A percentile compares a stretch with the other conserved stretches of the same genome.
These are phyloP conservation scores for Callocephalon fimbriatum DNA, from an alignment of 2,113 vertebrate genomes.

Conservation along the genomic window DNA sequence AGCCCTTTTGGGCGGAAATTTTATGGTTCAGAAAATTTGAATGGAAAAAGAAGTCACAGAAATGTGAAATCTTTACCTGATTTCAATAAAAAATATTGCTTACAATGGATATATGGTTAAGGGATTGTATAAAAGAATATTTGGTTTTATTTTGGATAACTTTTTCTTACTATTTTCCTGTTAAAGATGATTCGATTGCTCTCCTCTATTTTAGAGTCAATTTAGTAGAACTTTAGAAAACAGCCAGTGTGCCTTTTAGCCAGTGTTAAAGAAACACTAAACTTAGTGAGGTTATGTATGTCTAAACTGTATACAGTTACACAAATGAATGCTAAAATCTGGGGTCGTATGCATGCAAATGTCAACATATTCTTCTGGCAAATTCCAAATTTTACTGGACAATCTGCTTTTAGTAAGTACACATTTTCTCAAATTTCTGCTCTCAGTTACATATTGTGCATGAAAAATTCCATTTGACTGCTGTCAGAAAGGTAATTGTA, in stretches of 20 bases:
- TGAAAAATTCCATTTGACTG: constrained; percentile 38
- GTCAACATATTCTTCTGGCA: not conserved
- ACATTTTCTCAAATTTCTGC: not conserved
- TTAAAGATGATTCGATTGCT: not conserved
- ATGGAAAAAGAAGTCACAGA: not conserved
- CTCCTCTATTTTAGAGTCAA: not conserved
- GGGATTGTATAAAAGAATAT: not conserved
- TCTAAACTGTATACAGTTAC: not conserved
- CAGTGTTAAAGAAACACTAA: not conserved
- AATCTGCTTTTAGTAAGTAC: not conserved
- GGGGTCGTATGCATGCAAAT: not conserved
- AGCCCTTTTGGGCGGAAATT: not conserved
- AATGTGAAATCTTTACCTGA: not conserved
- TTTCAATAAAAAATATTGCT: not conserved
- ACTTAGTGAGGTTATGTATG: not conserved
- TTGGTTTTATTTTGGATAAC: not conserved
- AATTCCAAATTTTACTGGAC: not conserved
- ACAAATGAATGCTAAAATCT: not conserved
- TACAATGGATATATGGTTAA: not conserved
- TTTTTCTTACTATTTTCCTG: not conserved
- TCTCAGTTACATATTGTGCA: not conserved
- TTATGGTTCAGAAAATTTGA: not conserved
- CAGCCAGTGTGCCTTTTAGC: not conserved
- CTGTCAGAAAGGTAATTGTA: constrained; percentile 7
- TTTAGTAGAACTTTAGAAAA: not conserved